A percentile compares a stretch with the other conserved stretches of the same genome.
Evolutionary conservation across 2,113 vertebrate species (phyloP).

Genomic region (Prietella phreatophila): DNA sequence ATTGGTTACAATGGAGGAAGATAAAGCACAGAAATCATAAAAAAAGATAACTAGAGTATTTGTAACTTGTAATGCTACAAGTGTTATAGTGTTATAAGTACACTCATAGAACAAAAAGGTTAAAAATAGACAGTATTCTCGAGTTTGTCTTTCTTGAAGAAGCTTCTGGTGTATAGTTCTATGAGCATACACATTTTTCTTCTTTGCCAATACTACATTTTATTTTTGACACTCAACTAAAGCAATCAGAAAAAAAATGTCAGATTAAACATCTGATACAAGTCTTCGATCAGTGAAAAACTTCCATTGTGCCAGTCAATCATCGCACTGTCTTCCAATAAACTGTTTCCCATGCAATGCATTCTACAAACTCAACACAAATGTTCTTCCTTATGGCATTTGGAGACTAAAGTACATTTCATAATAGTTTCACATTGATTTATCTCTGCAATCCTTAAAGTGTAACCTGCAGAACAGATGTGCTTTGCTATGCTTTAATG

Average conservation of each 20-base stretch:
- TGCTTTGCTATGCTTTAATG: slow-evolving; percentile 4
- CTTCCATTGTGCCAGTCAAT: slow-evolving; percentile 16
- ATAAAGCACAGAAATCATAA: not conserved
- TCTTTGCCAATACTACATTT: not conserved
- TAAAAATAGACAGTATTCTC: not conserved
- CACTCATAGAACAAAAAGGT: not conserved
- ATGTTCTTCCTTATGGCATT: slow-evolving; percentile 9
- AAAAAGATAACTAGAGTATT: not conserved
- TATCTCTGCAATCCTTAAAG: not conserved
- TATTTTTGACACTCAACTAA: not conserved
- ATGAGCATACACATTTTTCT: not conserved
- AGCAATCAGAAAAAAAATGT: not conserved
- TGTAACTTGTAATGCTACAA: not conserved
- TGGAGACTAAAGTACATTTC: slow-evolving; percentile 12
- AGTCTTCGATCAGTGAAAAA: slow-evolving; percentile 9
- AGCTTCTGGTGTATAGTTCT: not conserved
- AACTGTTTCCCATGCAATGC: slow-evolving; percentile 22
- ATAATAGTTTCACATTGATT: slow-evolving; percentile 11
- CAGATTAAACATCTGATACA: not conserved
- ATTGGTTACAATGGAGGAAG: not conserved
- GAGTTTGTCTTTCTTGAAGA: not conserved
- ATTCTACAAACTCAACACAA: slow-evolving; percentile 26
- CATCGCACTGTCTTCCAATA: not conserved
- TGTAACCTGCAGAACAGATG: slow-evolving; percentile 20
- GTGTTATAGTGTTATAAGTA: not conserved